These are phyloP conservation scores for Lagopus leucura DNA, from an alignment of 2,113 vertebrate genomes.

Conservation along the genomic window DNA sequence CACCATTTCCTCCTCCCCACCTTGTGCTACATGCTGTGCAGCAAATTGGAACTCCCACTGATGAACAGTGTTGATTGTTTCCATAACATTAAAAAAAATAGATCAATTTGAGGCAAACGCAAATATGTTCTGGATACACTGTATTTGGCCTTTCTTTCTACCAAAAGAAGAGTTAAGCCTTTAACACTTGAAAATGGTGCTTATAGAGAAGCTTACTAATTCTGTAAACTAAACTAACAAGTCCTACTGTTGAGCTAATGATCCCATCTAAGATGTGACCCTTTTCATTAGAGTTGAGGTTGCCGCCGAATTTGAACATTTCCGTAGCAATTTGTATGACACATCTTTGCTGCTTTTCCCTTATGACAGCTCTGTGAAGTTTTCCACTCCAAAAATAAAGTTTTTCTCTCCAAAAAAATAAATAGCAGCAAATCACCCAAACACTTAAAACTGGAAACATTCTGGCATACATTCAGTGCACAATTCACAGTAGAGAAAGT, in stretches of 20 bases:
- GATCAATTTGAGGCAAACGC: neutral
- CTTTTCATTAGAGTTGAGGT: neutral
- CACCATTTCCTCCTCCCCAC: neutral
- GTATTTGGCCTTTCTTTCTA: neutral
- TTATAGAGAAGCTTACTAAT: neutral
- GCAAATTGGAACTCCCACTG: conserved; percentile 21
- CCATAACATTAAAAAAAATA: neutral
- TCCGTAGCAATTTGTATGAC: neutral
- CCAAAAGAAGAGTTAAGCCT: neutral
- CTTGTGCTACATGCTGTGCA: neutral
- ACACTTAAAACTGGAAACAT: neutral
- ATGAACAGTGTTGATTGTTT: neutral
- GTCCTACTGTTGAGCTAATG: neutral
- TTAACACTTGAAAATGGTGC: neutral
- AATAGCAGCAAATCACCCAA: neutral
- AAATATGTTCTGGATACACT: neutral
- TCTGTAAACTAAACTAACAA: neutral
- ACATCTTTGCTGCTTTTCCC: neutral
- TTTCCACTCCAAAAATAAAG: neutral
- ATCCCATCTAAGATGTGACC: neutral
- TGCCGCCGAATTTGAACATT: neutral
- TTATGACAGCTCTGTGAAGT: neutral
- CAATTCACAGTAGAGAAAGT: neutral
- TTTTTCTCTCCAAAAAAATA: neutral
- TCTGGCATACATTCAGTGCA: neutral